Evolutionary conservation across 1,140 invertebrate genomes (phyloP), one percentile per base, ranked within the genome.

Genomic region (Brachionus koreanus): DNA sequence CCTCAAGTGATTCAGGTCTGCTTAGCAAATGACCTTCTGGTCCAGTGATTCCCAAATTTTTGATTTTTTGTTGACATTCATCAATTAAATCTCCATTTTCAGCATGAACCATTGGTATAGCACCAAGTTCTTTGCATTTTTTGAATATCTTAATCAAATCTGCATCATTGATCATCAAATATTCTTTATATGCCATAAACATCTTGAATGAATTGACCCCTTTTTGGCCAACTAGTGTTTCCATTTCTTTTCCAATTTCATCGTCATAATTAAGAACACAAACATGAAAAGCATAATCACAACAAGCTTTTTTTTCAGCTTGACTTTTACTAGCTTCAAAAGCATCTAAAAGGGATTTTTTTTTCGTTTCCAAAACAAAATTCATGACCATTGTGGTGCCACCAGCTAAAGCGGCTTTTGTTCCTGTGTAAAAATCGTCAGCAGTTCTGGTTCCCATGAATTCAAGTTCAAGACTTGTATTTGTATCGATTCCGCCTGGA

Each of bases 271-370:
- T 94, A 12, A 95, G 95, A 75, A 99, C 91, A 37, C 91, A 93
- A 0, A 98, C 92, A 88, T 99, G 97, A 12, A 99, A 90, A 1
- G 89, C 92, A 89, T 98, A 99, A 90, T 99, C 98, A 89, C 97
- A 99, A 87, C 96, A 98, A 0, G 98, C 96, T 90, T 98, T 97
- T 69, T 92, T 92, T 87, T 99, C 97, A 16, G 97, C 97, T 88
- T 92, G 93, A 67, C 91, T 88, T 77, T 96, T 91, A 92, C 94
- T 98, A 86, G 93, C 92, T 82, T 95, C 91, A 87, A 96, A 98
- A 1, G 94, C 94, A 83, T 98, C 95, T 0, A 98, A 84, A 7
- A 98, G 89, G 16, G 76, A 35, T 25, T 29, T 79, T 37, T 57
- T 13, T n/a, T 57, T 65, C 2, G 25, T 37, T 33, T 79, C 76